Conservation (phyloP, 2,797 vertebrate genomes). For the Silurus lanzhouensis region DNA sequence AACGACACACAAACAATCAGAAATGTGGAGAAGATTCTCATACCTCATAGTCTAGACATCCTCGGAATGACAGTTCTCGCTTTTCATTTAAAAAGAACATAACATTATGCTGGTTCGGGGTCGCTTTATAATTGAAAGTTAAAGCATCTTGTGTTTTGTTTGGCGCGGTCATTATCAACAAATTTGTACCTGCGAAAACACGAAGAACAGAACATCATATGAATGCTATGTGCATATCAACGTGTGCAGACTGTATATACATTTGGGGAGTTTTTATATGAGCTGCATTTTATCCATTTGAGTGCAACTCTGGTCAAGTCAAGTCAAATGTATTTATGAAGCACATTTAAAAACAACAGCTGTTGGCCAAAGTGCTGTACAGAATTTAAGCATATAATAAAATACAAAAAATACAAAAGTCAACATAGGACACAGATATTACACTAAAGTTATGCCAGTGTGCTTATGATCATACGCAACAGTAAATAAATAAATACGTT, state of each 20-base stretch:
- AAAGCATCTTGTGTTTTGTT: neutral
- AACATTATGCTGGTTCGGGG: neutral
- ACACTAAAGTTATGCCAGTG: too few relatives aligned
- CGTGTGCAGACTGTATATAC: neutral
- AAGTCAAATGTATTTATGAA: too few relatives aligned
- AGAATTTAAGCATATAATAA: too few relatives aligned
- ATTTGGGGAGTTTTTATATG: too few relatives aligned
- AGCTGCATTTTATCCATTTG: too few relatives aligned
- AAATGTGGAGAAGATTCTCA: neutral
- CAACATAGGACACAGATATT: too few relatives aligned
- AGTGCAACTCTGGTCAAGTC: too few relatives aligned
- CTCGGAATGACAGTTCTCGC: constrained; percentile 28
- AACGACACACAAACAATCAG: neutral
- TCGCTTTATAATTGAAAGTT: constrained; percentile 20
- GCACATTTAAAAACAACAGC: too few relatives aligned
- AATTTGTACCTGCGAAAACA: constrained; percentile 19
- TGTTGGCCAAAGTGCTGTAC: too few relatives aligned
- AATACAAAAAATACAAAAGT: too few relatives aligned
- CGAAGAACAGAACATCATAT: neutral
- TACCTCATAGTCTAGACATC: constrained; percentile 49
- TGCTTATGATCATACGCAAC: too few relatives aligned
- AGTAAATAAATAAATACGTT: too few relatives aligned
- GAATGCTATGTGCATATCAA: neutral
- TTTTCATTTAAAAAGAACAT: constrained; percentile 29
- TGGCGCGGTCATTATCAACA: constrained; percentile 7